These are phyloP conservation scores for Gadus chalcogrammus DNA, from an alignment of 2,113 vertebrate species.

Conservation along the genomic window DNA sequence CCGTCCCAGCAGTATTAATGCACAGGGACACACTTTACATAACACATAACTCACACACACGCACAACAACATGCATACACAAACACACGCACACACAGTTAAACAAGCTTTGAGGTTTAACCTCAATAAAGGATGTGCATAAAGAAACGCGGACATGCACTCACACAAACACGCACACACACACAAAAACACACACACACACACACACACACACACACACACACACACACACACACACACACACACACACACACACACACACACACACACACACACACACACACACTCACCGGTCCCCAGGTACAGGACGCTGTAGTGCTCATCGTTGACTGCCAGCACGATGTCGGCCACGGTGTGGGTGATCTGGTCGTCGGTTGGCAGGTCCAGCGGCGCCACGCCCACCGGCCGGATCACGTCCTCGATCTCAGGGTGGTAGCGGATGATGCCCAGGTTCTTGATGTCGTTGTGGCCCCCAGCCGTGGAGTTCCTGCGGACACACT, in stretches of 20 bases:
- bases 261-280: slow-evolving; percentile 9
- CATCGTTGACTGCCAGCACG: slow-evolving; percentile 72
- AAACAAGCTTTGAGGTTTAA: too few species aligned
- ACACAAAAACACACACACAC: background rate
- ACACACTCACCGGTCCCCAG: slow-evolving; percentile 72
- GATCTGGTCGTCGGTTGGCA: slow-evolving; percentile 72
- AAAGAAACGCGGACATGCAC: too few species aligned
- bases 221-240: background rate
- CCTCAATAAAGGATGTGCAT: too few species aligned
- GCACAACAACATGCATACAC: background rate
- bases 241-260: too few species aligned
- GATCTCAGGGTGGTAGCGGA: slow-evolving; percentile 75
- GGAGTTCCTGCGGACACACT: slow-evolving; percentile 68
- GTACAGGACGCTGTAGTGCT: slow-evolving; percentile 77
- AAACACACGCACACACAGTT: slow-evolving; percentile 3
- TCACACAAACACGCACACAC: slow-evolving; percentile 40
- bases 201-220: background rate
- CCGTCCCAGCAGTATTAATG: too few species aligned
- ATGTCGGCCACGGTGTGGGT: slow-evolving; percentile 72
- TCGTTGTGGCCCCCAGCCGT: slow-evolving; percentile 50
- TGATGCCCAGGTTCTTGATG: slow-evolving; percentile 67
- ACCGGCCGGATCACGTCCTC: slow-evolving; percentile 72
- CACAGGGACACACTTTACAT: too few species aligned
- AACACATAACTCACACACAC: too few species aligned
- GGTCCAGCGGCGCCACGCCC: slow-evolving; percentile 67